A percentile compares a stretch with the other conserved stretches of the same genome.
These are phyloP conservation scores for Nematostella vectensis DNA, from an alignment of 92 coral and sea anemone species.

Conservation along the genomic window DNA sequence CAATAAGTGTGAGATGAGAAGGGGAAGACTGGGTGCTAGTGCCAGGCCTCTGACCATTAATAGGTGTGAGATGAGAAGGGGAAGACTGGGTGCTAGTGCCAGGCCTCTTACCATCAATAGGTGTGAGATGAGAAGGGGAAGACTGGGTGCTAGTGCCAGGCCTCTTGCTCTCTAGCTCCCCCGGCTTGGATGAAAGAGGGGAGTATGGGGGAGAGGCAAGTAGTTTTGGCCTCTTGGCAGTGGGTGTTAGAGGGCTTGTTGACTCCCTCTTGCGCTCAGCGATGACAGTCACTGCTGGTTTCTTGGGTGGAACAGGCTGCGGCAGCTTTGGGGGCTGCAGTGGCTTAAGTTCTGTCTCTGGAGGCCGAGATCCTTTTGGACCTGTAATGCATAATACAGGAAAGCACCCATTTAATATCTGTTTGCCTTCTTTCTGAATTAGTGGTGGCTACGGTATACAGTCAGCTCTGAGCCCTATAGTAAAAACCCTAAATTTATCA, in stretches of 20 bases:
- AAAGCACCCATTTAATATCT: not conserved
- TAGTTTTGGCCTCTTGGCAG: constrained; percentile 70
- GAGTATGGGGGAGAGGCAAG: constrained; percentile 77
- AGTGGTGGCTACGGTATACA: too few species aligned
- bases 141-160: constrained; percentile 45
- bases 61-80: constrained; percentile 52
- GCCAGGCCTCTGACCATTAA: constrained; percentile 85
- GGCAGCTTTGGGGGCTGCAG: constrained; percentile 75
- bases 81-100: constrained; percentile 50
- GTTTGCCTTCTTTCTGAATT: not conserved
- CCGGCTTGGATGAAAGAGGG: constrained; percentile 47
- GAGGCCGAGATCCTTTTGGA: constrained; percentile 54
- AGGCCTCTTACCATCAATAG: constrained; percentile 89
- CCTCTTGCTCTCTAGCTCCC: constrained; percentile 72
- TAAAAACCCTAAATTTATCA: too few species aligned
- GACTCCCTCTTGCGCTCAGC: constrained; percentile 85
- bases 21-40: constrained; percentile 49
- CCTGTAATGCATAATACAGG: constrained; percentile 24
- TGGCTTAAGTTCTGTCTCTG: constrained; percentile 88
- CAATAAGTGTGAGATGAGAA: constrained; percentile 62
- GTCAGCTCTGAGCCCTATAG: too few species aligned
- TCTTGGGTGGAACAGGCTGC: constrained; percentile 57
- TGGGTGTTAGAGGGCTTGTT: constrained; percentile 57
- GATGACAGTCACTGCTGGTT: constrained; percentile 31
- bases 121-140: constrained; percentile 49